Base-by-base conservation (phyloP, 2,797 vertebrate genomes). In the Mareca strepera region DNA sequence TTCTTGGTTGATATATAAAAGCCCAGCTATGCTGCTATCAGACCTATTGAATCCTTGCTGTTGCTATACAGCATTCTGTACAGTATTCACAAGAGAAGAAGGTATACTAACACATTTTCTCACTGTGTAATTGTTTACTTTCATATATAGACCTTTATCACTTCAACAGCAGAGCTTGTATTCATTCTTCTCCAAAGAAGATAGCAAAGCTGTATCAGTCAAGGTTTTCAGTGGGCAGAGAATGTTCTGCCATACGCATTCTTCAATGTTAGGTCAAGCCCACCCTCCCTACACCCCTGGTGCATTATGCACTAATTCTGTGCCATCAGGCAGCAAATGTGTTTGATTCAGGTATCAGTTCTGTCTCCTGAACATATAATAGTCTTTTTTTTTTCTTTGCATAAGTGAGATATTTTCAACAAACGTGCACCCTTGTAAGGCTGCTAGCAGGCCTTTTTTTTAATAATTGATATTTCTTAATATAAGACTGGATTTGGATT, bases 31-130 rank as follows among this genome's bases (percentile, higher is more conserved):
- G 5, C 11, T 48, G 33, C 52, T 68, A n/a, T 29, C 11, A 76
- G 25, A 31, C n/a, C 18, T 21, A 5, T 21, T 62, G 12, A 67
- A 69, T 53, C 37, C 11, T 70, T 87, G 20, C 17, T 90, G 1
- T 66, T 68, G 11, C 41, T 39, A 11, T 7, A 39, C 31, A 72
- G 33, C 3, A 0, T 21, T 90, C 41, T 46, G 9, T 7, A 39
- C n/a, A 69, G 35, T 2, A 0, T 21, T 90, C 66, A 60, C 60
- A 82, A 78, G 33, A 28, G 9, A 26, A 85, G 44, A 58, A 77
- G 41, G 33, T 0, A 0, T 16, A 37, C 28, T 44, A 25, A 43
- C 16, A 22, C 0, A 0, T 37, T 81, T 83, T 11, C 11, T 86
- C 0, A 1, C 10, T 60, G 26, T 62, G 12, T 20, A 55, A 15